Conservation (phyloP, 2,888 invertebrate species). For the Drosophila neutralis region DNA sequence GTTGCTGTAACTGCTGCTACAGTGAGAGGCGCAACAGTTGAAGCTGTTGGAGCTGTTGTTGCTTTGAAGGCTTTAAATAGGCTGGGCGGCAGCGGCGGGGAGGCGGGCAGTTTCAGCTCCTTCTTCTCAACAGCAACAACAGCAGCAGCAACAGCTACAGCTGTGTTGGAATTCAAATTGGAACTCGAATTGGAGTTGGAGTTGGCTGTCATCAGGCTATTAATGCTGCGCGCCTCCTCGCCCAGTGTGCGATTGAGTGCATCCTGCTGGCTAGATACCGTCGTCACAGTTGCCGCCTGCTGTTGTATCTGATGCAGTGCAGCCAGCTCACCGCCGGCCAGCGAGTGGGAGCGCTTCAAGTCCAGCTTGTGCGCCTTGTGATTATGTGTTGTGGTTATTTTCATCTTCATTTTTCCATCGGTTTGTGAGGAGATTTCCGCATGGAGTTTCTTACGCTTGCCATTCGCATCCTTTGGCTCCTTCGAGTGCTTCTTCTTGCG, state of each 20-base stretch:
- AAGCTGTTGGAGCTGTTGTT: neutral
- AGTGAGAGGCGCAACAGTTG: conserved; percentile 2
- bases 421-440: conserved; percentile 86
- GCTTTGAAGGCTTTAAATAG: conserved; percentile 81
- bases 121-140: conserved; percentile 14
- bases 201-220: conserved; percentile 58
- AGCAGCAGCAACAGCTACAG: neutral
- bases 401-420: conserved; percentile 86
- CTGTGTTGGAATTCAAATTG: neutral
- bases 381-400: conserved; percentile 83
- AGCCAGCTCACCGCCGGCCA: conserved; percentile 61
- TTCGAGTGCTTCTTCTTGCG: conserved; percentile 87
- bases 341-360: conserved; percentile 70
- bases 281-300: neutral
- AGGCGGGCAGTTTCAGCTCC: conserved; percentile 77
- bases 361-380: conserved; percentile 79
- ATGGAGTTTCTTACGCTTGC: conserved; percentile 86
- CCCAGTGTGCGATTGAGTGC: conserved; percentile 69
- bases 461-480: conserved; percentile 84
- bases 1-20: neutral
- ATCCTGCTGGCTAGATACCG: conserved; percentile 24
- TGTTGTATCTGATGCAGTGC: conserved; percentile 41
- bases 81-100: conserved; percentile 84
- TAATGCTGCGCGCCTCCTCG: conserved; percentile 78
- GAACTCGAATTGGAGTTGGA: neutral